Percentiles rank a stretch among this genome's conserved stretches.
Evolutionary conservation across 2,888 invertebrate species (phyloP).

Genomic region (Acanthopleura granulata): DNA sequence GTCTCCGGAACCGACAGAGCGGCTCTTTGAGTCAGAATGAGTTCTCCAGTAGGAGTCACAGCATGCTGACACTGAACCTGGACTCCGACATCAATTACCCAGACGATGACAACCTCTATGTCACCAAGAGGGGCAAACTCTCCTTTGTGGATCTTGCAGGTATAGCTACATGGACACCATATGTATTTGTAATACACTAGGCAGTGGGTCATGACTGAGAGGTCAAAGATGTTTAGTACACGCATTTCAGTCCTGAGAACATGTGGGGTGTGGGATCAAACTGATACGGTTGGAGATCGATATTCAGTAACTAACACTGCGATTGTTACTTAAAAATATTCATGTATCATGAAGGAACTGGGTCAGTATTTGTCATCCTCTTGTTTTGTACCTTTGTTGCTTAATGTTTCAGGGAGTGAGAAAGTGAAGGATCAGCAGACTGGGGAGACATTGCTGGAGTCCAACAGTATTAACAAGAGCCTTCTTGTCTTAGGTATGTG

Average conservation of each 20-base stretch:
- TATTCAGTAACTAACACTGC: too few relatives aligned
- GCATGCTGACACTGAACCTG: constrained; percentile 90
- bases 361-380: too few relatives aligned
- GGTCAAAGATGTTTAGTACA: too few relatives aligned
- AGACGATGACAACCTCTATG: constrained; percentile 79
- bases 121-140: constrained; percentile 92
- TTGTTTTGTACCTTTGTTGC: not conserved
- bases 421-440: constrained; percentile 89
- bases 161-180: not conserved
- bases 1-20: constrained; percentile 90
- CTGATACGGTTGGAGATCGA: too few relatives aligned
- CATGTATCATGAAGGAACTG: too few relatives aligned
- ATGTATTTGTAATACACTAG: too few relatives aligned
- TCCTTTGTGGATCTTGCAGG: constrained; percentile 97
- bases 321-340: too few relatives aligned
- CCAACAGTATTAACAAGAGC: constrained; percentile 96
- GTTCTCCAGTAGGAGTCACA: constrained; percentile 92
- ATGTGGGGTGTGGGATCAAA: too few relatives aligned
- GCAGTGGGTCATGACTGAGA: too few relatives aligned
- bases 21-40: constrained; percentile 95
- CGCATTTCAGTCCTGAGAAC: too few relatives aligned
- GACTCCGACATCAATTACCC: constrained; percentile 78
- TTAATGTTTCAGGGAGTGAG: constrained; percentile 77
- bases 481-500: constrained; percentile 86
- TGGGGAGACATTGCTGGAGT: constrained; percentile 82